Conservation (phyloP, 2,888 invertebrate genomes). For the Lithophane ornitopus region DNA sequence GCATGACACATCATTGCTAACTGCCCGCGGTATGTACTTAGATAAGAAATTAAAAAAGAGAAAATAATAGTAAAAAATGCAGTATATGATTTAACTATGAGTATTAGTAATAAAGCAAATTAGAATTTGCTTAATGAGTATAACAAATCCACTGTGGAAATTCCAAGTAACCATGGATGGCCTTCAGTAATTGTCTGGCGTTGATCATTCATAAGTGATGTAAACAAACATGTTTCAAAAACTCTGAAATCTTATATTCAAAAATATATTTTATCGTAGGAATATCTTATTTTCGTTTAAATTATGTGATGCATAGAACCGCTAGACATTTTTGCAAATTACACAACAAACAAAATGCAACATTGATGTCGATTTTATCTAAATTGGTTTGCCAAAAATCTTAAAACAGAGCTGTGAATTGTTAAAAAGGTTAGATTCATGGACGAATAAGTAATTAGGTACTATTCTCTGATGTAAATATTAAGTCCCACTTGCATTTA, state of each 20-base stretch:
- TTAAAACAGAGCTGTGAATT: not conserved
- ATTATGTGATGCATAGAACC: constrained; percentile 11
- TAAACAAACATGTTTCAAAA: constrained; percentile 16
- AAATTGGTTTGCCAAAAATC: not conserved
- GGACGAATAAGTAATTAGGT: not conserved
- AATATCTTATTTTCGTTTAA: constrained; percentile 5
- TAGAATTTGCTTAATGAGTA: not conserved
- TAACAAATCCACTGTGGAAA: not conserved
- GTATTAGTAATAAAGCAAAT: not conserved
- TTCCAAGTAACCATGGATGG: not conserved
- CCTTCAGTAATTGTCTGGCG: not conserved
- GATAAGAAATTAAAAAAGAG: not conserved
- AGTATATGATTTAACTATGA: not conserved
- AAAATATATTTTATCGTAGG: not conserved
- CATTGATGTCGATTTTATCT: not conserved
- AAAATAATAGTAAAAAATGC: not conserved
- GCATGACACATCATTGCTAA: constrained; percentile 46
- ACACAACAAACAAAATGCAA: constrained; percentile 6
- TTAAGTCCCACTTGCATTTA: not conserved
- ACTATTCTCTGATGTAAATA: not conserved
- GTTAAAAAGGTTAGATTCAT: not conserved
- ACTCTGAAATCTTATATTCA: constrained; percentile 6
- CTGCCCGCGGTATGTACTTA: not conserved
- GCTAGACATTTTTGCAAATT: not conserved
- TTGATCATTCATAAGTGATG: constrained; percentile 20